phyloP scores from a whole-genome alignment of 92 coral and sea anemone species.

The Chrysogorgia sp. region DNA sequence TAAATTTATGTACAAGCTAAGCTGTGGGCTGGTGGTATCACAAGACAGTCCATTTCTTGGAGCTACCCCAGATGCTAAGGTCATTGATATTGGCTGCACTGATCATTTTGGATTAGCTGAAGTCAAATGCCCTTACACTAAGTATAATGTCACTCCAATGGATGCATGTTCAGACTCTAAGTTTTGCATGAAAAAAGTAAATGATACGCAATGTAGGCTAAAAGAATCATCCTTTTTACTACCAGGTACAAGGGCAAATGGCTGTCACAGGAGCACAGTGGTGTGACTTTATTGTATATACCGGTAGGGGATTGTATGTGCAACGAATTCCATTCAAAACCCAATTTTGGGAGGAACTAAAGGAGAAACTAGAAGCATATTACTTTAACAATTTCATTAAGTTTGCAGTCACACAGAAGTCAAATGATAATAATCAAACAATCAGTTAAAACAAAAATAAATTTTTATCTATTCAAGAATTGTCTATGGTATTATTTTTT shows the following conservation, averaged over 20 bases:
- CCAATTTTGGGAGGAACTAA: slow-evolving; percentile 48
- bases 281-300: slow-evolving; percentile 22
- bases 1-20: slow-evolving; percentile 41
- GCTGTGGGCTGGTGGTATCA: slow-evolving; percentile 61
- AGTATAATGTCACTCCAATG: slow-evolving; percentile 55
- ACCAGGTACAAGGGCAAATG: slow-evolving; percentile 25
- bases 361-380: slow-evolving; percentile 49
- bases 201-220: background rate
- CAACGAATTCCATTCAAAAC: slow-evolving; percentile 59
- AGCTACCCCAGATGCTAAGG: slow-evolving; percentile 67
- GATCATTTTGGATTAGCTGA: slow-evolving; percentile 64
- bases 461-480: background rate
- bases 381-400: slow-evolving; percentile 48
- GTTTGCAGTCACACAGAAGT: background rate
- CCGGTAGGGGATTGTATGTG: background rate
- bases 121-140: slow-evolving; percentile 62
- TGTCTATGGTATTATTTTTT: background rate
- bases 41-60: slow-evolving; percentile 60
- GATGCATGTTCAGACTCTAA: slow-evolving; percentile 64
- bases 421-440: no score
- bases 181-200: slow-evolving; percentile 49
- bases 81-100: slow-evolving; percentile 43
- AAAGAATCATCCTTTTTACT: background rate
- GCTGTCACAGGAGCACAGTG: slow-evolving; percentile 18
- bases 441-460: background rate